Evolutionary conservation across 2,113 vertebrate species (phyloP).

Genomic region (Pipa parva): DNA sequence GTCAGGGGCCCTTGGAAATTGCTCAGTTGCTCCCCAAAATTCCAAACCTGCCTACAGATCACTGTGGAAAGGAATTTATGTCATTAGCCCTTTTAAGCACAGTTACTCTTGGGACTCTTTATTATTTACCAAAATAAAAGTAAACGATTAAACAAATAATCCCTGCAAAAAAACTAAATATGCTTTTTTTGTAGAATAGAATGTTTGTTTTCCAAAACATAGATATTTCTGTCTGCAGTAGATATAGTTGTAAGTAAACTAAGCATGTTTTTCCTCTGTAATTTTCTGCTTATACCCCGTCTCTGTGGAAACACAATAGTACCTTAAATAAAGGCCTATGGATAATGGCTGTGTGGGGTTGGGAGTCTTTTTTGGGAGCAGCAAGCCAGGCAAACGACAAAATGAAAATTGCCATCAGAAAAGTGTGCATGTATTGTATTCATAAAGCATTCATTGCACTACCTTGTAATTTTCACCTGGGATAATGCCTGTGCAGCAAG

Average conservation of each 20-base stretch:
- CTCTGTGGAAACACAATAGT: conserved; percentile 29
- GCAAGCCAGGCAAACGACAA: conserved; percentile 31
- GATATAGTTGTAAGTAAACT: conserved; percentile 9
- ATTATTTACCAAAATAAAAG: no score
- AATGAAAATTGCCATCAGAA: conserved; percentile 38
- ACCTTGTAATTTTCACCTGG: conserved; percentile 39
- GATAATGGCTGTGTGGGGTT: conserved; percentile 29
- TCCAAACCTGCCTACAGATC: no score
- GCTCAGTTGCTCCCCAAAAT: no score
- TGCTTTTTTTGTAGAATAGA: no score
- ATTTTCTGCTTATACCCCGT: conserved; percentile 25
- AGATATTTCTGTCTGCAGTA: conserved; percentile 12
- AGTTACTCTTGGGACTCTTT: no score
- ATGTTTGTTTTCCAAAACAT: neutral
- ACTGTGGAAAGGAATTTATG: no score
- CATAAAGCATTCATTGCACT: conserved; percentile 17
- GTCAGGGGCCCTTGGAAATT: no score
- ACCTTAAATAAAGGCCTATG: conserved; percentile 22
- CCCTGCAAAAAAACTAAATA: no score
- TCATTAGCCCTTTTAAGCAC: no score
- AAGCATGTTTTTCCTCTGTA: conserved; percentile 8
- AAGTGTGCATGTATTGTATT: conserved; percentile 32
- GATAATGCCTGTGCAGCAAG: conserved; percentile 31
- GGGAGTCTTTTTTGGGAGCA: conserved; percentile 31
- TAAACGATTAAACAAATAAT: no score